Base-by-base conservation (phyloP, 2,888 invertebrate species). In the Euspilapteryx auroguttella region DNA sequence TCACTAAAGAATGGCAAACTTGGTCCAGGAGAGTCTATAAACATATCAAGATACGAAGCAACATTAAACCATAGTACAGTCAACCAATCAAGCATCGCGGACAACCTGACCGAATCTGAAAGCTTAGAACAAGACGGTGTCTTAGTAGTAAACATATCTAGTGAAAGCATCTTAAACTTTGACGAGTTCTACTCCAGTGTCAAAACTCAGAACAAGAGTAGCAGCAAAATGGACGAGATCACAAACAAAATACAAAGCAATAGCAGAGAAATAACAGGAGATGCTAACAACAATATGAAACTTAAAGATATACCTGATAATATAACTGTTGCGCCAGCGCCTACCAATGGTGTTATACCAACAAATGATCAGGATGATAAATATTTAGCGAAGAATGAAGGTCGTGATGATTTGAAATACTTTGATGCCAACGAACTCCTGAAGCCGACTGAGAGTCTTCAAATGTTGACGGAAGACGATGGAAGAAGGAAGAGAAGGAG, bases 241-340 rank as follows among this genome's bases (percentile, higher is more conserved):
- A 66, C 68, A 4, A 75, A 76, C 32, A 79, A 79, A 47, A 76
- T 79, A 25, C 79, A 79, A 41, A 79, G 78, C 36, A 78, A 79
- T 29, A 78, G 75, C 34, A 46, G 78, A 35, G 79, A 79, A 47
- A 79, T 79, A 21, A 76, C 68, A 21, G 78, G 77, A 6, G 77
- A 76, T 42, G 55, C 55, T 12, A 75, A 69, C 24, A 69, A 50
- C 14, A 55, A 76, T 37, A 40, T 76, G 0, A 75, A 69, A 42
- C 50, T 61, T 8, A 76, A 75, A 47, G 64, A 59, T 24, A 28
- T 66, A 11, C 64, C 68, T 12, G 73, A 69, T n/a, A 73, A 75
- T 34, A 43, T 71, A 13, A 73, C 71, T 3, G 49, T 75, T 5
- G 75, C 61, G 25, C 75, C 75, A 10, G 64, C 75, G 32, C 75